Conservation (phyloP, 1,140 invertebrate genomes). For the Rhagoletis pomonella region DNA sequence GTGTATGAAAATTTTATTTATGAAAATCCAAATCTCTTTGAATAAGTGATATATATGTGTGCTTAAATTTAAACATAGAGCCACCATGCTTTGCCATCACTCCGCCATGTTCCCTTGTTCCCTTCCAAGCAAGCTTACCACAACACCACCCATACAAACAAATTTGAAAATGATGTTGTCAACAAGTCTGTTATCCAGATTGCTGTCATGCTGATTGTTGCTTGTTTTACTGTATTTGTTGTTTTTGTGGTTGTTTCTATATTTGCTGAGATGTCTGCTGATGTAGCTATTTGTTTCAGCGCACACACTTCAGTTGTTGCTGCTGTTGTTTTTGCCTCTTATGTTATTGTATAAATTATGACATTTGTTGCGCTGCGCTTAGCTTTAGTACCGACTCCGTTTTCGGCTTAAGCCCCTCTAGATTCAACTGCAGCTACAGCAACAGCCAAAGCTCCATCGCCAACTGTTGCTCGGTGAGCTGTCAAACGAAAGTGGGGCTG, state of each 20-base stretch:
- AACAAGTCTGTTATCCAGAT: slow-evolving; percentile 46
- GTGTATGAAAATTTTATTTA: too few relatives aligned
- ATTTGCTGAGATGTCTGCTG: background rate
- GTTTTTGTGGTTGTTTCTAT: slow-evolving; percentile 4
- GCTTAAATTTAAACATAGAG: too few relatives aligned
- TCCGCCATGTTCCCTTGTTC: too few relatives aligned
- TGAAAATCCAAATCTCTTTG: too few relatives aligned
- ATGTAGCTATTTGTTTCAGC: slow-evolving; percentile 13
- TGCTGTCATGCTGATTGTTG: slow-evolving; percentile 32
- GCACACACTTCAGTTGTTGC: background rate
- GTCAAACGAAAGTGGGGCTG: slow-evolving; percentile 16
- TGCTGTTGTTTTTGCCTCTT: background rate
- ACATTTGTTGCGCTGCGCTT: slow-evolving; percentile 42
- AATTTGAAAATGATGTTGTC: slow-evolving; percentile 50
- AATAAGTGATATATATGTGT: too few relatives aligned
- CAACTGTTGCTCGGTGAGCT: slow-evolving; percentile 28
- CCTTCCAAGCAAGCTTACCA: too few relatives aligned
- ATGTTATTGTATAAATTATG: slow-evolving; percentile 49
- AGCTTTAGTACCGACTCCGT: too few relatives aligned
- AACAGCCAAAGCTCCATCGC: background rate
- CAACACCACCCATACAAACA: background rate
- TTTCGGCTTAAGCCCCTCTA: background rate
- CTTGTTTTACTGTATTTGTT: background rate
- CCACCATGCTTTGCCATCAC: too few relatives aligned
- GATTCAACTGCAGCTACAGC: background rate